Evolutionary conservation across 1,140 invertebrate species (phyloP), one percentile per base, ranked within the genome.

Genomic region (Dreissena rostriformis): DNA sequence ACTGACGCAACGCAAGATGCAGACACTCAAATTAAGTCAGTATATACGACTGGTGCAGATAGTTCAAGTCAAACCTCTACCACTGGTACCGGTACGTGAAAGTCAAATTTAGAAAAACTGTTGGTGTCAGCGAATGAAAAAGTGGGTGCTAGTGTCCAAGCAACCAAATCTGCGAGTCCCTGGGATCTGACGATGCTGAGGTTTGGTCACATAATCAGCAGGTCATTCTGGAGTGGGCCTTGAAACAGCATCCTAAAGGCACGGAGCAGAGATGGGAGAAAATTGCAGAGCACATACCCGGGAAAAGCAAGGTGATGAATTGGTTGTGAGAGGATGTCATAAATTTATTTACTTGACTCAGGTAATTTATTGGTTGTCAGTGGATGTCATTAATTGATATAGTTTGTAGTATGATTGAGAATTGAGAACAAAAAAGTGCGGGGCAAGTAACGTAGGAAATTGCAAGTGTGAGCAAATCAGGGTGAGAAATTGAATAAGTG

Each of bases 191-290:
- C 53, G 78, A 88, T 84, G 65, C 78, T 39, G 88, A 90, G 0
- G 95, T 94, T 68, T 99, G 98, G 98, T 96, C 95, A 76, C 97
- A 98, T 92, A 95, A 95, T 39, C 97, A 99, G 92, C 98, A 99
- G 93, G 96, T 96, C 88, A 96, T 97, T 14, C 94, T 99, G 28
- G 98, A 99, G 94, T 94, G 95, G 83, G 98, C 98, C 1, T 94
- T 99, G 8, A 95, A 95, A 39, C 96, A 97, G 89, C 96, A 96
- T 94, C 97, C 97, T 0, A 99, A 99, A 94, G 96, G 96, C 6
- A 95, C 95, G 22, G 92, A 93, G 14, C 97, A 98, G 94, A 95
- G 98, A 82, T 99, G 98, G 98, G 97, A 98, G 78, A 97, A 97
- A 94, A 98, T 99, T 86, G 95, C 98, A 0, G 95, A 96, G 87